A percentile compares a stretch with the other conserved stretches of the same genome.
Evolutionary conservation across 2,888 invertebrate genomes (phyloP).

Genomic region (Scotopteryx bipunctaria): DNA sequence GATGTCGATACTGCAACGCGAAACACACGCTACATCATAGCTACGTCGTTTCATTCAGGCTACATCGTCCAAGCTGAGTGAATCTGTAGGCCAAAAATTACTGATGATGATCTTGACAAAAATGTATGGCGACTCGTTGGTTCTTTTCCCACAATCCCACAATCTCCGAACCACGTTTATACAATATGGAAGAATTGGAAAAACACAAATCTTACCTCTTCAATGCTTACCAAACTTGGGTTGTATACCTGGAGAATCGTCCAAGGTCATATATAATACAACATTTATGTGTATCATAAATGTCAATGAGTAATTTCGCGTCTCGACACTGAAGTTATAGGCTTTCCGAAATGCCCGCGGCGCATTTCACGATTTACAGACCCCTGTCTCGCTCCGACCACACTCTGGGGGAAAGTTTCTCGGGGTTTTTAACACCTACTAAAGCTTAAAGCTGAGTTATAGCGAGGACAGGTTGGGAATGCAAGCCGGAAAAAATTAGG

Average conservation of each 20-base stretch:
- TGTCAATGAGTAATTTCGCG: background rate
- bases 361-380: slow-evolving; percentile 25
- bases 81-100: slow-evolving; percentile 29
- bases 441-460: slow-evolving; percentile 36
- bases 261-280: too few species aligned
- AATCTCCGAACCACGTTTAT: too few species aligned
- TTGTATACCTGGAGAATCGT: too few species aligned
- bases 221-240: too few species aligned
- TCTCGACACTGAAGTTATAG: slow-evolving; percentile 8
- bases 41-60: too few species aligned
- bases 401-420: slow-evolving; percentile 27
- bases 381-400: slow-evolving; percentile 20
- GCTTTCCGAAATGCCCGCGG: slow-evolving; percentile 16
- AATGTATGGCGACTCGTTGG: too few species aligned
- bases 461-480: slow-evolving; percentile 26
- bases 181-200: too few species aligned
- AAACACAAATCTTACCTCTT: too few species aligned
- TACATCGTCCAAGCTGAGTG: background rate
- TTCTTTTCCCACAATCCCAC: too few species aligned
- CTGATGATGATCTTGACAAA: too few species aligned
- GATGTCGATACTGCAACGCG: too few species aligned
- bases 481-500: slow-evolving; percentile 30
- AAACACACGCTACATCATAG: background rate
- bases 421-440: slow-evolving; percentile 36
- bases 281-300: background rate